Base-by-base conservation (phyloP, 2,888 invertebrate genomes). In the Sycophila texana region DNA sequence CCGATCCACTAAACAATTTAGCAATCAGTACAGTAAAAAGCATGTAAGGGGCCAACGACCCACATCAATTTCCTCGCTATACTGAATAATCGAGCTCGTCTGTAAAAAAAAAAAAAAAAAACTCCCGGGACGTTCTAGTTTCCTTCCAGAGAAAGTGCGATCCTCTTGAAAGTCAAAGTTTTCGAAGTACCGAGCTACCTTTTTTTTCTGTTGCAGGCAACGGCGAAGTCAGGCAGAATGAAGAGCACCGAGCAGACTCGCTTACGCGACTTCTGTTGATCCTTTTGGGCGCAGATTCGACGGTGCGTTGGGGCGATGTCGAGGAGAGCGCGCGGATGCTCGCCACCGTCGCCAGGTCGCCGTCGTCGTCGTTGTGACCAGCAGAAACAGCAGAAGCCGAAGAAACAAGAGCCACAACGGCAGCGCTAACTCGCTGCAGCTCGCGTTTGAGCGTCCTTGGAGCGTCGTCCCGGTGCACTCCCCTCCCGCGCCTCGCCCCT, bases 281-380 rank as follows among this genome's bases (percentile, higher is more conserved):
- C 53, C 53, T 53, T 53, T 16, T 53, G 53, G 16, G 14, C 14
- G 5, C 53, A 10, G 39, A 39, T 39, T 30, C 53, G 39, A 12
- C 18, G 16, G 0, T 5, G 12, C 53, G 18, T 60, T 53, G 16
- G n/a, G 72, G 66, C 72, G 39, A 77, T 77, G 77, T 67, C 72
- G 66, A 66, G 72, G 67, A 57, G 47, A 77, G 58, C 53, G 39
- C 53, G 76, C 53, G 61, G 53, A 74, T 49, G 74, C 61, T 74
- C 55, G 47, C 39, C 66, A 20, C 74, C 63, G 60, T 51, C 70
- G 58, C 30, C 61, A 61, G 30, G 63, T 63, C 72, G 61, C 12
- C 58, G 71, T 60, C 60, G 71, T n/a, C 71, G 60, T 71, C 71
- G 70, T 47, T 12, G 55, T 26, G 58, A 22, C 49, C 49, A 39